These are phyloP conservation scores for Myanophis thanlyinensis DNA, from an alignment of 2,113 vertebrate species.

Conservation along the genomic window DNA sequence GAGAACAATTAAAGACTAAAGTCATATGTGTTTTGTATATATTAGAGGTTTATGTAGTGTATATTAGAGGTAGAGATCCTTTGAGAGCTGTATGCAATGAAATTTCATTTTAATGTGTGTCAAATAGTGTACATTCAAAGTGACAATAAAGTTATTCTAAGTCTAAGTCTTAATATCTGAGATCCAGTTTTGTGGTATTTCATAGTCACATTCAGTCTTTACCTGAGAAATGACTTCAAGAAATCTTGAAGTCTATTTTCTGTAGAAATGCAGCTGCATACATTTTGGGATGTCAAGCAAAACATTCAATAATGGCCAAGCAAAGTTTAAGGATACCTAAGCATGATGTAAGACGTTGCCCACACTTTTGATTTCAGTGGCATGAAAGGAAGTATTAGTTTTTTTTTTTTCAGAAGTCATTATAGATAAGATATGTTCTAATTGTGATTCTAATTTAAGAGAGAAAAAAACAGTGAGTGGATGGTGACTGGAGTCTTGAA, in stretches of 20 bases:
- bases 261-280: background rate
- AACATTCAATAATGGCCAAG: background rate
- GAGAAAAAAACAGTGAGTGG: background rate
- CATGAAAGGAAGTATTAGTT: background rate
- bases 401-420: background rate
- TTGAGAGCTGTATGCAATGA: no score
- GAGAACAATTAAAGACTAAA: background rate
- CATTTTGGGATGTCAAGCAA: background rate
- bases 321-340: background rate
- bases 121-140: no score
- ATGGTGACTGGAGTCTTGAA: background rate
- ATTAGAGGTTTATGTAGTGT: no score
- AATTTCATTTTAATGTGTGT: no score
- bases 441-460: background rate
- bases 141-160: no score
- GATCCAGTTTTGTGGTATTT: background rate
- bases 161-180: no score
- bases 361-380: background rate
- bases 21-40: background rate
- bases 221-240: background rate
- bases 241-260: conserved; percentile 15
- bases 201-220: background rate
- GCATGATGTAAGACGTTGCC: background rate
- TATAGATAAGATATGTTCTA: background rate
- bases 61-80: no score